Evolutionary conservation across 2,113 vertebrate genomes (phyloP).

Genomic region (Calypte anna): DNA sequence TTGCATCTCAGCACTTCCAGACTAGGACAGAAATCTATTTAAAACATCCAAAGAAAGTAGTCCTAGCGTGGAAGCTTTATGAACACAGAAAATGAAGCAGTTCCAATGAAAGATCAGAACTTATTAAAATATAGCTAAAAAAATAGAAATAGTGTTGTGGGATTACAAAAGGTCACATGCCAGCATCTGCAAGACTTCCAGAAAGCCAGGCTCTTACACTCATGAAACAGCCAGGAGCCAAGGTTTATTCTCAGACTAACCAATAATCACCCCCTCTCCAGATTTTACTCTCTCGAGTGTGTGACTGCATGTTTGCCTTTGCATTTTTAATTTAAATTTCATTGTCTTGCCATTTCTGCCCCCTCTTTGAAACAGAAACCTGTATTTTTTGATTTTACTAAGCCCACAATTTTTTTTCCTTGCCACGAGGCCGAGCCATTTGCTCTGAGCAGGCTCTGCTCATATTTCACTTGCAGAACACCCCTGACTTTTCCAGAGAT

Average conservation of each 20-base stretch:
- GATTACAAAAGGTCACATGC: neutral
- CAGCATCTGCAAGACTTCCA: neutral
- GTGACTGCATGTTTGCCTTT: neutral
- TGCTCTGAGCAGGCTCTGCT: neutral
- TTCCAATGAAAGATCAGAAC: neutral
- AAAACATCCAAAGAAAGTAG: neutral
- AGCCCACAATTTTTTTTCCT: neutral
- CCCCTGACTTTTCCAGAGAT: neutral
- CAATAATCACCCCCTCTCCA: neutral
- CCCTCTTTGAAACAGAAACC: neutral
- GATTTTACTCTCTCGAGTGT: neutral
- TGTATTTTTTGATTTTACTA: neutral
- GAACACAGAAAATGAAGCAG: neutral
- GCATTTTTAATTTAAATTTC: neutral
- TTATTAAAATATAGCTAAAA: conserved; percentile 11
- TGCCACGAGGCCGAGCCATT: neutral
- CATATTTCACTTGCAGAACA: neutral
- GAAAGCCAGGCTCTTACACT: neutral
- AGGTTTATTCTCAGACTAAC: neutral
- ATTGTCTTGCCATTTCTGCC: neutral
- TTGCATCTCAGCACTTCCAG: neutral
- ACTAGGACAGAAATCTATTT: neutral
- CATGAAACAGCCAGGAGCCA: neutral
- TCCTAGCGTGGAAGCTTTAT: neutral
- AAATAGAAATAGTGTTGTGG: neutral